Percentiles rank a stretch among this genome's conserved stretches.
Evolutionary conservation across 2,797 vertebrate species (phyloP).

Genomic region (Tinamus major): DNA sequence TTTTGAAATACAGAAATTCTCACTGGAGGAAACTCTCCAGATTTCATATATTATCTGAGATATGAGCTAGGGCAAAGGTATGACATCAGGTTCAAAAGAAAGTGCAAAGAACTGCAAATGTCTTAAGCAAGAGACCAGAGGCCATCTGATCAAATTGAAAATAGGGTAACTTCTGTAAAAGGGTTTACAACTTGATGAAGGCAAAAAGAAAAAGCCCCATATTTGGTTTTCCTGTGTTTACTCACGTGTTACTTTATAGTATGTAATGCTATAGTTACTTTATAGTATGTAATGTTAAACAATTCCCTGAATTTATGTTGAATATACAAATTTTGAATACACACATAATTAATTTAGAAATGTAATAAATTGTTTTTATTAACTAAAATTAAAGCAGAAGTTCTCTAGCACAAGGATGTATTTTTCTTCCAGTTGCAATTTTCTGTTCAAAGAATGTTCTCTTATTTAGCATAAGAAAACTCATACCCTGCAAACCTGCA

Average conservation of each 20-base stretch:
- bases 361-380: neutral
- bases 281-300: neutral
- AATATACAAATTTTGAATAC: neutral
- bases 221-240: neutral
- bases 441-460: neutral
- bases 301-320: neutral
- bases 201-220: neutral
- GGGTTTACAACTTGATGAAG: neutral
- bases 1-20: neutral
- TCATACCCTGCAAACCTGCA: neutral
- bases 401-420: neutral
- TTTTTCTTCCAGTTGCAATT: neutral
- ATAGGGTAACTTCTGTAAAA: neutral
- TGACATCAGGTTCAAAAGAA: neutral
- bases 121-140: neutral
- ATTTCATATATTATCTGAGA: neutral
- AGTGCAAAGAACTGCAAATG: neutral
- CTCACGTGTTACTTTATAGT: neutral
- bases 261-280: neutral
- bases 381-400: neutral
- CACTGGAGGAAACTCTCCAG: neutral
- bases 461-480: neutral
- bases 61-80: neutral
- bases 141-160: neutral
- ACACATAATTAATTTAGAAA: neutral